Base-by-base conservation (phyloP, 2,797 vertebrate genomes). In the Eupleurogrammus muticus region DNA sequence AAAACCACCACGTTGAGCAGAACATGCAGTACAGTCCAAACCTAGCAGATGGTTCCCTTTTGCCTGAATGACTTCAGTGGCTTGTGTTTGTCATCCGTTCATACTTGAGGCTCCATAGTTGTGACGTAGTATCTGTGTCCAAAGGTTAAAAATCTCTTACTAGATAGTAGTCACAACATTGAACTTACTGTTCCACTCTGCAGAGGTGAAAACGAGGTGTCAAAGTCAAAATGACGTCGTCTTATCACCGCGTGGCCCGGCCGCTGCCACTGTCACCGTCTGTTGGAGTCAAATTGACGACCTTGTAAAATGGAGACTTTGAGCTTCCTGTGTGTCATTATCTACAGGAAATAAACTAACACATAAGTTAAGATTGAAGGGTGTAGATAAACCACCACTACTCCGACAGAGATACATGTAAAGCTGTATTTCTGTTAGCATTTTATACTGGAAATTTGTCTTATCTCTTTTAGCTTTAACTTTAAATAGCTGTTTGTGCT, bases 11-110 rank as follows among this genome's bases (percentile, higher is more conserved):
- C 53, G 19, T 40, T 17, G 2, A 52, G 42, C 17, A 73, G 58
- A 50, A 35, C 23, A 32, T 34, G n/a, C n/a, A n/a, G n/a, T n/a
- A 4, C 24, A 53, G 19, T 19, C 47, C 16, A 64, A 47, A 46
- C 21, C n/a, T 0, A 70, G 38, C 74, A 84, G 83, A 75, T 88
- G 80, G 74, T 53, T 80, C 76, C 61, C 52, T 75, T 56, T 66
- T 73, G 78, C 72, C 19, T 84, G 78, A 78, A 57, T 79, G 68
- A 44, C 56, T 77, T 58, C 54, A 71, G 46, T 20, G 9, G 21
- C 66, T 75, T 63, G 48, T 76, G 60, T 70, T 82, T 67, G 70
- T 68, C 53, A 23, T 40, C 40, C 32, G 59, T 60, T 77, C 60
- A 44, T 74, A 34, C 36, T 72, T 58, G 14, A 44, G 21, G 61